Conservation (phyloP, 2,113 vertebrate species). For the Ginglymostoma cirratum region DNA sequence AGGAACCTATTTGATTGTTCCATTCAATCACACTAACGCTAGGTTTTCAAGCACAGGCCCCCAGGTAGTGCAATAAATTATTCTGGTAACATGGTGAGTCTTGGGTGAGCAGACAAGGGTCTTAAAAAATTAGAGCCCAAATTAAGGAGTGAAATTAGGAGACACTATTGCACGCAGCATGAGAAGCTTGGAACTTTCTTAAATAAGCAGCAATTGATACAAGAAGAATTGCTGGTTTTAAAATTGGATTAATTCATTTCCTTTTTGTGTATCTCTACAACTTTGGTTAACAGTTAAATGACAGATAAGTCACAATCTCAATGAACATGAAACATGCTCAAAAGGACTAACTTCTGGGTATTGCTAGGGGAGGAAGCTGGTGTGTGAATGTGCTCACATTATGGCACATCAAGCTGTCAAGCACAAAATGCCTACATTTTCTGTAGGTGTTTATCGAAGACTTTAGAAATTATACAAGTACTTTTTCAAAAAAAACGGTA, state of each 20-base stretch:
- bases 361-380: too few relatives aligned
- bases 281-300: background rate
- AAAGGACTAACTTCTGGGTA: background rate
- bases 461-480: too few relatives aligned
- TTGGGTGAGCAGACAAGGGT: too few relatives aligned
- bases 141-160: background rate
- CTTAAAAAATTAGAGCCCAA: background rate
- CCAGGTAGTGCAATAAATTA: background rate
- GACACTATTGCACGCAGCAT: background rate
- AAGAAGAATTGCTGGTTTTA: background rate
- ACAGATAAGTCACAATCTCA: background rate
- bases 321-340: background rate
- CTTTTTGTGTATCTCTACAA: too few relatives aligned
- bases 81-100: background rate
- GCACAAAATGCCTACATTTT: background rate
- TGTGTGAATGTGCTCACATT: background rate
- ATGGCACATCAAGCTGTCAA: background rate
- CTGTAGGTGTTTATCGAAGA: background rate
- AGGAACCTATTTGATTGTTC: background rate
- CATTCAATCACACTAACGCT: background rate
- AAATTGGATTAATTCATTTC: background rate
- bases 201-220: background rate
- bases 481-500: too few relatives aligned
- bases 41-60: background rate
- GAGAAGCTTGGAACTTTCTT: background rate